Base-by-base conservation (phyloP, 2,797 vertebrate species). In the Paedocypris micromegethes region DNA sequence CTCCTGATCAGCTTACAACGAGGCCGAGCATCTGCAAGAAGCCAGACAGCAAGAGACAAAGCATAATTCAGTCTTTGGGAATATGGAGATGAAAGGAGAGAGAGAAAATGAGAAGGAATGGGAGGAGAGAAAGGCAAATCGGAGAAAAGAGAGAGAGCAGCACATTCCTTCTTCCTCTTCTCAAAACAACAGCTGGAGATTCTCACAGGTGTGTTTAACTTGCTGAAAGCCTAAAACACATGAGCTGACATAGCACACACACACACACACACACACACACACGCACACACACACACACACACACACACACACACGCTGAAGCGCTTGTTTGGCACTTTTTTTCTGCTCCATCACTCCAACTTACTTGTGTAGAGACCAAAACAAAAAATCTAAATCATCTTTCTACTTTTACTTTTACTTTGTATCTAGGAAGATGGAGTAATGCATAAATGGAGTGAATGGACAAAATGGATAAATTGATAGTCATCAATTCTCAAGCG, bases 171-270 rank as follows among this genome's bases (percentile, higher is more conserved):
- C 40, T 58, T 4, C 63, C 62, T 23, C 79, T 80, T 77, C 82
- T 83, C 79, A 86, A 83, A 89, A 87, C 86, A 89, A 82, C 89
- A 89, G 88, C 87, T 90, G 88, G 86, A 84, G 62, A 23, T 59
- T 56, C 68, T 70, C 74, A 86, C 88, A 89, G 90, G 89, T 90
- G 89, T 82, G 80, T 68, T 81, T 88, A 51, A 56, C 65, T 84
- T 83, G 84, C 83, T 88, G 77, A 82, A 75, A 79, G 80, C 71
- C 23, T 51, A 39, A 70, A 61, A 73, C 75, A 75, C 48, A 65
- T 42, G 48, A 62, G 66, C 52, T 65, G 64, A 56, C 55, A 47
- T 38, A 49, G 44, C 54, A 8, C 55, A 5, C 61, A 4, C 68
- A 37, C 49, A 47, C 66, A 37, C 9, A 42, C 38, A 48, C 52